Base-by-base conservation (phyloP, 2,113 vertebrate genomes). In the Dipodomys merriami region DNA sequence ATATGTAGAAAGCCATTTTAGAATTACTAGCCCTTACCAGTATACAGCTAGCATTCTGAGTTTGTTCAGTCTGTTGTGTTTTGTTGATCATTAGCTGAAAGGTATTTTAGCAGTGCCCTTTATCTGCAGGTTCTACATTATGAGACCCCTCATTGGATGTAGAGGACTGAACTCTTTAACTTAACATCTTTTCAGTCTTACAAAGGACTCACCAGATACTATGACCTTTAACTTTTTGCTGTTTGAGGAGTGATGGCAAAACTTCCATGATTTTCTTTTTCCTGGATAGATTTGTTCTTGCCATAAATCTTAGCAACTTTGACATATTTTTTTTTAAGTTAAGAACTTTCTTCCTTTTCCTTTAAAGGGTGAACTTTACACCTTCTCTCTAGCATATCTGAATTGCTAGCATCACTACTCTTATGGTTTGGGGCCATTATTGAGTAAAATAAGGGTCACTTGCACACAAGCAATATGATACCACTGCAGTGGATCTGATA, bases 41-140 rank as follows among this genome's bases (percentile, higher is more conserved):
- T 57, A 15, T 89, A 49, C 49, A 80, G 60, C 23, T 87, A 76
- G 53, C 44, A 25, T 86, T 76, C 19, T 16, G 0, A 60, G 83
- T 89, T 91, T 86, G n/a, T 89, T 78, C 35, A 33, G 6, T 49
- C 76, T 25, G 15, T 57, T 57, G 53, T 82, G 29, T 65, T 72
- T 92, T 74, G 60, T 57, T 10, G 29, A 35, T 81, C 9, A 91
- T 64, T 27, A 35, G 6, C 86, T 93, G 62, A 71, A 80, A 94
- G 71, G 25, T 57, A 46, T 30, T 57, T 2, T 15, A 46, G 68
- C 3, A 86, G 39, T 62, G 35, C 10, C 1, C 33, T 16, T 73
- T 44, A 60, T 86, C 53, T 62, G 5, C 25, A 72, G 49, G 57
- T 69, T 22, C 27, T 35, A 4, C 23, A 9, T 85, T 85, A 19